These are phyloP conservation scores for Cyanistes caeruleus DNA, from an alignment of 2,113 vertebrate genomes.

Conservation along the genomic window DNA sequence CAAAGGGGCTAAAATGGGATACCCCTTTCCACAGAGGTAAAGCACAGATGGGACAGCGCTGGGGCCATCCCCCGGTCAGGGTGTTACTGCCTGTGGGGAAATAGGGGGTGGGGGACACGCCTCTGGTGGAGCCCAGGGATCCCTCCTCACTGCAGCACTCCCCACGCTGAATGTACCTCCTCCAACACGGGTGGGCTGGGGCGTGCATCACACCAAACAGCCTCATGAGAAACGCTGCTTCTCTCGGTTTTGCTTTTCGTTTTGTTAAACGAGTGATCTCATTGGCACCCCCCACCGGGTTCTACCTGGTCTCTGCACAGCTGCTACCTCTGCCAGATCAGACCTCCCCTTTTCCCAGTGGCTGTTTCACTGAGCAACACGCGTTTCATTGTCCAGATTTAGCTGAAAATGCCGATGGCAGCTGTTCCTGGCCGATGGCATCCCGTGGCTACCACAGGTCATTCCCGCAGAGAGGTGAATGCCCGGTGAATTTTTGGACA, in stretches of 20 bases:
- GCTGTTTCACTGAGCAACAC: not conserved
- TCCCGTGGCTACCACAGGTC: rapidly evolving
- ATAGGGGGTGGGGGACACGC: rapidly evolving
- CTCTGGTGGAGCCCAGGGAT: not conserved
- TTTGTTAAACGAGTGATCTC: not conserved
- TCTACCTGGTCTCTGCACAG: not conserved
- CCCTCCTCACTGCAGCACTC: not conserved
- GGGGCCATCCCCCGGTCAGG: not conserved
- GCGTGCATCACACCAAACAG: not conserved
- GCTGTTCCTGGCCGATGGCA: not conserved
- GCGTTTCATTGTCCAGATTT: rapidly evolving
- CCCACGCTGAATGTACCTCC: not conserved
- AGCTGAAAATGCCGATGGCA: not conserved
- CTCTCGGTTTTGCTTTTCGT: not conserved
- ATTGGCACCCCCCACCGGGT: not conserved
- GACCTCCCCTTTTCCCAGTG: not conserved
- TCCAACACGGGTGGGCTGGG: not conserved
- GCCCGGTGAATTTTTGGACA: not conserved
- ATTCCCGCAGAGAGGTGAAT: not conserved
- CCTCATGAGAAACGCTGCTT: slow-evolving; percentile 14
- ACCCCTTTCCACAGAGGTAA: not conserved
- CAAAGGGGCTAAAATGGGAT: not conserved
- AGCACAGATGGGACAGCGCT: not conserved
- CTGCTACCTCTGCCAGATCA: not conserved
- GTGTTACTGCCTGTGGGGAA: not conserved